Evolutionary conservation across 2,113 vertebrate genomes (phyloP).

Genomic region (Forbesichthys papilliferus): DNA sequence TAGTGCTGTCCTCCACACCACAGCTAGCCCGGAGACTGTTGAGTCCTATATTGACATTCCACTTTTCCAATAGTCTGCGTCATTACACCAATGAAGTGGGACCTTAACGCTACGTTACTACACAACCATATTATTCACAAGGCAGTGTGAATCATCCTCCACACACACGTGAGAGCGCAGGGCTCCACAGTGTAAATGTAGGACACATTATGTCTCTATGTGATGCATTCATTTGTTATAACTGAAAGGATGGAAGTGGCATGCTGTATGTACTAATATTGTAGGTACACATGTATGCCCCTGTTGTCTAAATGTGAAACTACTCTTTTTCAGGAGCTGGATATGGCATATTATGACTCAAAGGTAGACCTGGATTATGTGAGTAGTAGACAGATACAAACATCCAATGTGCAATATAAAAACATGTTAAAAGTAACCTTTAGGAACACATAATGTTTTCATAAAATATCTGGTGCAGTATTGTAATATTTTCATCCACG

Average conservation of each 20-base stretch:
- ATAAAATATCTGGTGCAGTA: too few species aligned
- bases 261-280: neutral
- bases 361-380: slow-evolving; percentile 95
- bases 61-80: slow-evolving; percentile 60
- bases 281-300: too few species aligned
- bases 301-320: neutral
- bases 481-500: too few species aligned
- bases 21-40: slow-evolving; percentile 35
- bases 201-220: too few species aligned
- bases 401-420: too few species aligned
- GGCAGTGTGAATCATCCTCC: slow-evolving; percentile 1
- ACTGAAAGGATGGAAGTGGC: neutral
- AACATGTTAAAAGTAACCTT: too few species aligned
- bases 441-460: too few species aligned
- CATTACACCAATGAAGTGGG: slow-evolving; percentile 35
- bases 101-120: slow-evolving; percentile 40
- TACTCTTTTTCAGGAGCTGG: slow-evolving; percentile 80
- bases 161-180: neutral
- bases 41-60: slow-evolving; percentile 52
- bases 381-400: slow-evolving; percentile 67
- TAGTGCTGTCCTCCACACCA: slow-evolving; percentile 18
- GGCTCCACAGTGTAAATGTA: neutral
- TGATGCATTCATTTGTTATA: neutral
- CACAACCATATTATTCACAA: slow-evolving; percentile 18
- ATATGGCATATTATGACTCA: slow-evolving; percentile 94